Evolutionary conservation across 2,888 invertebrate species (phyloP).

Genomic region (Idaea aversata): DNA sequence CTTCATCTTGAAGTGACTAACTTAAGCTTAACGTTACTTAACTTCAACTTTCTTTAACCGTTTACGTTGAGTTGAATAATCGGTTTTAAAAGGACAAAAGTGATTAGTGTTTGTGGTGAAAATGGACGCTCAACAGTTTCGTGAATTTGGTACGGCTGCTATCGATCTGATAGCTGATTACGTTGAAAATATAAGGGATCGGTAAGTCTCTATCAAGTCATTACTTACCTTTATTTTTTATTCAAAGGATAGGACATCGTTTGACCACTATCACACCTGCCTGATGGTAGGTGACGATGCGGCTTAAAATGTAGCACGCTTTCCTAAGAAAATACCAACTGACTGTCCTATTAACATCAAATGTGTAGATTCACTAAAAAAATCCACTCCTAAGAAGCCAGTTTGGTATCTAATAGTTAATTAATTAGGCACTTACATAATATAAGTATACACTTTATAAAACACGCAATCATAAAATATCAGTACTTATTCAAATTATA

Average conservation of each 20-base stretch:
- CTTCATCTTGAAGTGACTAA: conserved; percentile 45
- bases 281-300: too few relatives aligned
- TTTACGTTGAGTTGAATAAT: conserved; percentile 9
- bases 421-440: too few relatives aligned
- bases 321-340: too few relatives aligned
- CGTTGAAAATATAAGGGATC: conserved; percentile 89
- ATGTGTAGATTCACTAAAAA: too few relatives aligned
- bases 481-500: too few relatives aligned
- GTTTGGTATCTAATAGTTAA: too few relatives aligned
- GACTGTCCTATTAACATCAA: too few relatives aligned
- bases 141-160: conserved; percentile 91
- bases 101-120: conserved; percentile 34
- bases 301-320: too few relatives aligned
- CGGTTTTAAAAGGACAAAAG: conserved; percentile 20
- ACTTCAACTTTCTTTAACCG: conserved; percentile 1
- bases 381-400: too few relatives aligned
- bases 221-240: conserved; percentile 6
- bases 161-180: conserved; percentile 96
- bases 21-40: background rate
- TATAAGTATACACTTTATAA: background rate
- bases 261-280: too few relatives aligned
- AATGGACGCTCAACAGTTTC: conserved; percentile 90
- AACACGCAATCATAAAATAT: too few relatives aligned
- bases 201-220: conserved; percentile 66
- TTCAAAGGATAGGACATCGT: too few relatives aligned